Evolutionary conservation across 2,888 invertebrate species (phyloP).

Genomic region (Nephrotoma guestfalica): DNA sequence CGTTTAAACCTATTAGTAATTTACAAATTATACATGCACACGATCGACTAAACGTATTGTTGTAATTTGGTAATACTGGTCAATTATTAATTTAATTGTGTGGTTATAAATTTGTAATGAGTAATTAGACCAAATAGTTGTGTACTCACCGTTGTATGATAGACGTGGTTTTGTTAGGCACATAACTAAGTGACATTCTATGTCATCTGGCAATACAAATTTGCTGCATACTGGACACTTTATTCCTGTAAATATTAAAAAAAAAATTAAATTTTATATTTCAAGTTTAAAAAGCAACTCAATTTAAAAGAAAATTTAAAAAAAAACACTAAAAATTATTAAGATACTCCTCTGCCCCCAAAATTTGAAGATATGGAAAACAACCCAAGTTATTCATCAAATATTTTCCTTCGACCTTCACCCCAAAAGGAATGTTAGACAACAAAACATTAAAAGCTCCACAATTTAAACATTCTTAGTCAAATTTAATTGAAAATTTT

Average conservation of each 20-base stretch:
- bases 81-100: background rate
- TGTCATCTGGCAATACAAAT: slow-evolving; percentile 94
- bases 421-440: no score
- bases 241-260: slow-evolving; percentile 57
- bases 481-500: background rate
- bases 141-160: slow-evolving; percentile 82
- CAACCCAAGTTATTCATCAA: no score
- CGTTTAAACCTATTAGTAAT: background rate
- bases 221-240: slow-evolving; percentile 99
- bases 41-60: background rate
- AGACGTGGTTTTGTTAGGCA: slow-evolving; percentile 98
- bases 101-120: background rate
- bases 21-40: background rate
- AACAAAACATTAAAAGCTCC: background rate
- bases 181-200: slow-evolving; percentile 98
- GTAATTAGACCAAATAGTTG: background rate
- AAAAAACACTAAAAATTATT: no score
- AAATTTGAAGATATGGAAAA: no score
- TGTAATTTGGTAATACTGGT: background rate
- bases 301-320: no score
- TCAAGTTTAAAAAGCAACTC: no score
- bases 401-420: no score
- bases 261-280: background rate
- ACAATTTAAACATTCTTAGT: background rate
- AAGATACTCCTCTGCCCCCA: no score